Evolutionary conservation across 2,888 invertebrate species (phyloP).

Genomic region (Vesta saturnalis): DNA sequence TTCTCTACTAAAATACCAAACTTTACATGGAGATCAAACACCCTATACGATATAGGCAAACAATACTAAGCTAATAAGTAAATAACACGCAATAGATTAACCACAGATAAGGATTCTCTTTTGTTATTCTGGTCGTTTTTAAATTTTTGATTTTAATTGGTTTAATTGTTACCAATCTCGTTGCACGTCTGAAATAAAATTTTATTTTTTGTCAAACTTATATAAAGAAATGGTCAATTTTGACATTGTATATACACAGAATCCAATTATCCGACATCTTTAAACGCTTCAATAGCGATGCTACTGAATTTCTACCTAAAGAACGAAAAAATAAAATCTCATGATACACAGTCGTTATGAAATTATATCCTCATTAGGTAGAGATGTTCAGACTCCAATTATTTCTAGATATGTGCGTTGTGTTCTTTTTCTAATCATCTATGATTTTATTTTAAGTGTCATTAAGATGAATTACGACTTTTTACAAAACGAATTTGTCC

Average conservation of each 20-base stretch:
- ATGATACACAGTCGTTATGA: slow-evolving; percentile 35
- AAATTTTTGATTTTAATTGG: neutral
- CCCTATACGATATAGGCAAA: slow-evolving; percentile 23
- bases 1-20: slow-evolving; percentile 17
- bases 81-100: slow-evolving; percentile 38
- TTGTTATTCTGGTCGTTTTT: neutral
- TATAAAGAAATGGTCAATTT: neutral
- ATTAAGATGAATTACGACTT: neutral
- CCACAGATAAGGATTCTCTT: slow-evolving; percentile 24
- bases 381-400: slow-evolving; percentile 34
- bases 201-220: neutral
- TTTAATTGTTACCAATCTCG: neutral
- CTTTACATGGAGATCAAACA: slow-evolving; percentile 28
- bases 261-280: slow-evolving; percentile 26
- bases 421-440: slow-evolving; percentile 11
- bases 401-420: slow-evolving; percentile 31
- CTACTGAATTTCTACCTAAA: slow-evolving; percentile 25
- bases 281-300: slow-evolving; percentile 24
- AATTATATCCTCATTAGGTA: slow-evolving; percentile 37
- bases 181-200: neutral
- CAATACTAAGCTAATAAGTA: slow-evolving; percentile 33
- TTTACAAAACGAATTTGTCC: no score
- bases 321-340: slow-evolving; percentile 29
- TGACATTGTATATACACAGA: slow-evolving; percentile 15
- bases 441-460: slow-evolving; percentile 3